Base-by-base conservation (phyloP, 2,888 invertebrate species). In the Drosophila borborema region DNA sequence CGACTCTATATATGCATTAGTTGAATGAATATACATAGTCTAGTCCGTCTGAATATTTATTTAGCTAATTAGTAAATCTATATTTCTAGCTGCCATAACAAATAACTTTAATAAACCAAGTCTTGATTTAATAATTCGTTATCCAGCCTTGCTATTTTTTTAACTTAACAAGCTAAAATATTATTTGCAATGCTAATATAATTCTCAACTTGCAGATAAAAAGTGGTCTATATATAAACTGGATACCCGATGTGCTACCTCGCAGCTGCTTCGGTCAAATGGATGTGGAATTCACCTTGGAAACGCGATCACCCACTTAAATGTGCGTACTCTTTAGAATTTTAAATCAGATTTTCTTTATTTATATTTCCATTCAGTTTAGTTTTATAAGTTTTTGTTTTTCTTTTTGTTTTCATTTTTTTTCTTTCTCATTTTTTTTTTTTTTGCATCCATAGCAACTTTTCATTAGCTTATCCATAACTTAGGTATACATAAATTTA, bases 171-270 rank as follows among this genome's bases (percentile, higher is more conserved):
- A 14, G 14, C 38, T 23, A 10, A 12, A 6, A 7, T 7, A 1
- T 7, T 34, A 6, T 28, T 40, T 40, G 10, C 38, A 10, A 54
- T 23, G 16, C 23, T 23, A 23, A 36, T 16, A 5, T 10, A 54
- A n/a, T 8, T 38, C 8, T 20, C 23, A 12, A 28, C 49, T 86
- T 82, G 20, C 56, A 81, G 81, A 80, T 64, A 94, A 95, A 95
- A 94, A 95, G 94, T 64, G 96, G 95, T 20, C 95, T 97, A 89
- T 93, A 95, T 36, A 95, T 97, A 49, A 96, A 96, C 90, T 97
- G 97, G 97, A 95, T 95, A 68, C 96, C 96, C 0, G 95, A 96
- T 88, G 95, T 96, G 63, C 93, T 96, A 60, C 95, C 95, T 8
- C 93, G 94, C 74, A 95, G 95, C 41, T 94, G 95, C 82, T 95